phyloP scores from a whole-genome alignment of 2,888 invertebrate genomes.

The Luffia ferchaultella region DNA sequence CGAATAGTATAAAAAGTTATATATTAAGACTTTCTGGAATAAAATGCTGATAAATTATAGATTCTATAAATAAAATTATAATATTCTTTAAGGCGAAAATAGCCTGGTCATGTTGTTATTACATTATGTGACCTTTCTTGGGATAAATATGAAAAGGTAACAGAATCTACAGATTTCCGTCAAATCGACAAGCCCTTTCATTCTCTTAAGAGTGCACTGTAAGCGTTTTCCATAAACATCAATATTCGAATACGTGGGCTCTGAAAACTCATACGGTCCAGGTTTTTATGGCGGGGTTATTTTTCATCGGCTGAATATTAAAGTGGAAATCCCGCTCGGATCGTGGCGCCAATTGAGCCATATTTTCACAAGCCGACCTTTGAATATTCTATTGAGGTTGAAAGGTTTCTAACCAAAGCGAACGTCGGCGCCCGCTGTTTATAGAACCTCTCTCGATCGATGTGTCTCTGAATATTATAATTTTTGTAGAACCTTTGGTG shows the following conservation, averaged over 20 bases:
- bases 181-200: neutral
- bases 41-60: too few relatives aligned
- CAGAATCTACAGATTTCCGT: neutral
- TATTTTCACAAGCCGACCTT: conserved; percentile 48
- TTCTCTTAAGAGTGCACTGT: conserved; percentile 10
- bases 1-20: too few relatives aligned
- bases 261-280: conserved; percentile 52
- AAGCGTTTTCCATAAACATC: conserved; percentile 46
- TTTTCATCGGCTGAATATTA: conserved; percentile 58
- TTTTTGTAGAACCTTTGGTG: too few relatives aligned
- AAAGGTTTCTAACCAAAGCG: conserved; percentile 31
- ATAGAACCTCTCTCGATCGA: conserved; percentile 1
- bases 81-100: too few relatives aligned
- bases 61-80: too few relatives aligned
- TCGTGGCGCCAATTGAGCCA: conserved; percentile 46
- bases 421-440: neutral
- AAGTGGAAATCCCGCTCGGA: conserved; percentile 43
- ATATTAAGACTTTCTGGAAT: too few relatives aligned
- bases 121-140: neutral
- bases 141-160: neutral
- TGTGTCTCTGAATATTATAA: too few relatives aligned
- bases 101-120: neutral
- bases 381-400: conserved; percentile 55
- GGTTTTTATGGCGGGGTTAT: conserved; percentile 50
- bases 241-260: conserved; percentile 50